A percentile compares a stretch with the other conserved stretches of the same genome.
Evolutionary conservation across 2,113 vertebrate species (phyloP).

Genomic region (Catagonus wagneri): DNA sequence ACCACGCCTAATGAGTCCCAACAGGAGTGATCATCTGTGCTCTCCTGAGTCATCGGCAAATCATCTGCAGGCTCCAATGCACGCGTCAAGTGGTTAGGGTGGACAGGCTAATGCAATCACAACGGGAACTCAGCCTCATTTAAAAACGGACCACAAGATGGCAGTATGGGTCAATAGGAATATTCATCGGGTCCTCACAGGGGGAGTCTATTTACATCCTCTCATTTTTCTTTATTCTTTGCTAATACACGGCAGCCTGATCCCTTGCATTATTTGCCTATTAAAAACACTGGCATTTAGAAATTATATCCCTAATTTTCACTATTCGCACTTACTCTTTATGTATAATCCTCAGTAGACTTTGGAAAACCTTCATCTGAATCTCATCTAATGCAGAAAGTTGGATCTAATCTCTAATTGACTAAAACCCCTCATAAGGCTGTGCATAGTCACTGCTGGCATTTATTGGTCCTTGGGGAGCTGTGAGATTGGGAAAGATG

Average conservation of each 20-base stretch:
- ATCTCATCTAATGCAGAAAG: constrained; percentile 84
- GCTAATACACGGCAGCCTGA: constrained; percentile 83
- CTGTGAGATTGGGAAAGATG: constrained; percentile 17
- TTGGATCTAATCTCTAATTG: constrained; percentile 85
- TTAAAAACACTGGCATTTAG: constrained; percentile 81
- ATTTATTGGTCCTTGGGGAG: constrained; percentile 85
- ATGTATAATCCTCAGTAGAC: constrained; percentile 77
- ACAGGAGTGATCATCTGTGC: too few species aligned
- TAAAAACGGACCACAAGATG: constrained; percentile 79
- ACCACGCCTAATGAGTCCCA: background rate
- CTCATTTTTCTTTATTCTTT: constrained; percentile 80
- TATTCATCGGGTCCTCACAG: constrained; percentile 14
- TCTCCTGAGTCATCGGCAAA: background rate
- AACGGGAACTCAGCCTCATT: fast-evolving
- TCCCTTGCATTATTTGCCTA: constrained; percentile 83
- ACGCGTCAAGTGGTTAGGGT: background rate
- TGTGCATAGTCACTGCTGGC: constrained; percentile 84
- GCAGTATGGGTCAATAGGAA: constrained; percentile 75
- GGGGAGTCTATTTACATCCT: constrained; percentile 60
- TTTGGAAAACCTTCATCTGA: constrained; percentile 84
- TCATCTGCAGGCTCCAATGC: background rate
- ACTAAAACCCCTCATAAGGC: constrained; percentile 80
- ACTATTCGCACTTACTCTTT: constrained; percentile 83
- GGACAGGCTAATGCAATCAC: fast-evolving
- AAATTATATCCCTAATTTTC: constrained; percentile 85